These are phyloP conservation scores for Eustalomyia histrio DNA, from an alignment of 2,888 invertebrate species.

Conservation along the genomic window DNA sequence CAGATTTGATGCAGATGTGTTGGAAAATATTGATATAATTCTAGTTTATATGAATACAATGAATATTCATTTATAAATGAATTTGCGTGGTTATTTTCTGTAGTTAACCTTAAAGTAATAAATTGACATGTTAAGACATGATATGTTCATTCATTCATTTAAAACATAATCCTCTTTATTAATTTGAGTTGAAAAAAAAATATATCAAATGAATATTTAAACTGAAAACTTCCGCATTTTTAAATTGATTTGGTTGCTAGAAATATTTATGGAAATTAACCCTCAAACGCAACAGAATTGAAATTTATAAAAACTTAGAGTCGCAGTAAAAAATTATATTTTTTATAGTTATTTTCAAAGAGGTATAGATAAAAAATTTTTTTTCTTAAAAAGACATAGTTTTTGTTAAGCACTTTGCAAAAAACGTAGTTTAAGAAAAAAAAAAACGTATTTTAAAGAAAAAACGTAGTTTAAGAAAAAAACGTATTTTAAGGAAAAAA, in stretches of 20 bases:
- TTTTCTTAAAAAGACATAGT: neutral
- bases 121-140: conserved; percentile 20
- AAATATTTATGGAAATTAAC: neutral
- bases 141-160: conserved; percentile 10
- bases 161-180: neutral
- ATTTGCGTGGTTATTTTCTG: neutral
- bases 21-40: neutral
- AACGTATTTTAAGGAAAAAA: too few species aligned
- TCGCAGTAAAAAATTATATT: neutral
- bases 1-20: neutral
- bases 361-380: neutral
- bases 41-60: conserved; percentile 15
- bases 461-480: too few species aligned
- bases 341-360: too few species aligned
- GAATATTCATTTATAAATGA: conserved; percentile 12
- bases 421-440: neutral
- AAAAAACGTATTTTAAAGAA: neutral
- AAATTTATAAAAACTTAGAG: neutral
- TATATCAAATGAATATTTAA: neutral
- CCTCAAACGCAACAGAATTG: neutral
- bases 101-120: conserved; percentile 8
- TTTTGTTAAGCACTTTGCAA: neutral
- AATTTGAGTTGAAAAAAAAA: neutral
- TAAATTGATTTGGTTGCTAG: conserved; percentile 16
- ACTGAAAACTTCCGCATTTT: conserved; percentile 44